These are phyloP conservation scores for Pegea sp. DNA, from an alignment of 23 tunicate genomes.

Conservation along the genomic window DNA sequence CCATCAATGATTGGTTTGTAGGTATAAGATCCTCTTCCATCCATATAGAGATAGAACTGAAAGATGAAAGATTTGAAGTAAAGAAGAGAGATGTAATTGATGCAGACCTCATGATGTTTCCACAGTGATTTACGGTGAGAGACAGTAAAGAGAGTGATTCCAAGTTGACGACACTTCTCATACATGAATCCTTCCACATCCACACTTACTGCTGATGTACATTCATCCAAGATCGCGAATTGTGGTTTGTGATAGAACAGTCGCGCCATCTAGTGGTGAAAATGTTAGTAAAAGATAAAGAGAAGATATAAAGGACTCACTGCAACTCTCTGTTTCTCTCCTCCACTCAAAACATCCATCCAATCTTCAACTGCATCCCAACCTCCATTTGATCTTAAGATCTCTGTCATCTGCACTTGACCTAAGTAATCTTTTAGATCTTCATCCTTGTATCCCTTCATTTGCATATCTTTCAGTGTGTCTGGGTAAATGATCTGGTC, in stretches of 20 bases:
- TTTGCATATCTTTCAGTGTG: conserved; percentile 22
- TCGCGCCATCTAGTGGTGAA: conserved; percentile 45
- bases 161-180: conserved; percentile 60
- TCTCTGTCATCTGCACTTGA: conserved; percentile 56
- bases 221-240: conserved; percentile 81
- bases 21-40: conserved; percentile 67
- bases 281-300: not conserved
- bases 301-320: conserved; percentile 1
- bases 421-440: conserved; percentile 26
- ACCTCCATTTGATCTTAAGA: conserved; percentile 64
- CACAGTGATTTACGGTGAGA: conserved; percentile 81
- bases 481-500: conserved; percentile 90
- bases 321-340: conserved; percentile 84
- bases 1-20: conserved; percentile 45
- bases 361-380: conserved; percentile 85
- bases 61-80: not conserved
- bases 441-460: conserved; percentile 43
- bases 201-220: conserved; percentile 86
- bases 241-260: conserved; percentile 92
- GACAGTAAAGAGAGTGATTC: conserved; percentile 71
- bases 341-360: conserved; percentile 97
- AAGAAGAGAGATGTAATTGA: not conserved
- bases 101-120: conserved; percentile 56
- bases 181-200: conserved; percentile 91
- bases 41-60: conserved; percentile 59